These are phyloP conservation scores for Chelonus insularis DNA, from an alignment of 1,140 invertebrate genomes.

Conservation along the genomic window DNA sequence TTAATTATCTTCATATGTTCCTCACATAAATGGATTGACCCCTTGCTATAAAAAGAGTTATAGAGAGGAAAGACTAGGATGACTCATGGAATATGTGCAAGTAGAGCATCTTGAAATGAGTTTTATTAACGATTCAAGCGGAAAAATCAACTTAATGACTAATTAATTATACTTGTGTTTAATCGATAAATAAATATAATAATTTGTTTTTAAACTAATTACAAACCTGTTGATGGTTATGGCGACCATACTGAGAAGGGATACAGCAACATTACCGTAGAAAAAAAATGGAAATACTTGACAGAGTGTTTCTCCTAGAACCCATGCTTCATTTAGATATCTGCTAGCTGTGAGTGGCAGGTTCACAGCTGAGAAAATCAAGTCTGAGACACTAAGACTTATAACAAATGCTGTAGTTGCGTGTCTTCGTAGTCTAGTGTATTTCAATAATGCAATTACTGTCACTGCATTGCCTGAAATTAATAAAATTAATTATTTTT, in stretches of 20 bases:
- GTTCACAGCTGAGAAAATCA: conserved; percentile 83
- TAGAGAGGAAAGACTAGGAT: neutral
- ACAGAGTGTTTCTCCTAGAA: conserved; percentile 77
- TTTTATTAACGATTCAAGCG: neutral
- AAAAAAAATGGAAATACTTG: conserved; percentile 86
- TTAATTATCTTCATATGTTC: conserved; percentile 21
- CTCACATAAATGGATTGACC: neutral
- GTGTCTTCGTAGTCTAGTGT: conserved; percentile 74
- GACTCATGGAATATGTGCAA: neutral
- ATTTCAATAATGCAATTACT: conserved; percentile 73
- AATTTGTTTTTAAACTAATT: neutral
- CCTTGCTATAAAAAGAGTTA: conserved; percentile 13
- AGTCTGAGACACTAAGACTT: conserved; percentile 81
- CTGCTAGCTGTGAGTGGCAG: conserved; percentile 81
- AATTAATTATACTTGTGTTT: no score
- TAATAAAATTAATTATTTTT: neutral
- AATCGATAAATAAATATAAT: no score
- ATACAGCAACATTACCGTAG: conserved; percentile 87
- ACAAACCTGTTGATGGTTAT: conserved; percentile 85
- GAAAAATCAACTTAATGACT: neutral
- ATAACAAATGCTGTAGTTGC: conserved; percentile 88
- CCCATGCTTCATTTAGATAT: conserved; percentile 81
- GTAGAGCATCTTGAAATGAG: neutral
- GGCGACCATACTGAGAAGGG: conserved; percentile 84
- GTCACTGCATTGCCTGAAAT: conserved; percentile 79